Evolutionary conservation across 2,888 invertebrate species (phyloP).

Genomic region (Phasia obesa): DNA sequence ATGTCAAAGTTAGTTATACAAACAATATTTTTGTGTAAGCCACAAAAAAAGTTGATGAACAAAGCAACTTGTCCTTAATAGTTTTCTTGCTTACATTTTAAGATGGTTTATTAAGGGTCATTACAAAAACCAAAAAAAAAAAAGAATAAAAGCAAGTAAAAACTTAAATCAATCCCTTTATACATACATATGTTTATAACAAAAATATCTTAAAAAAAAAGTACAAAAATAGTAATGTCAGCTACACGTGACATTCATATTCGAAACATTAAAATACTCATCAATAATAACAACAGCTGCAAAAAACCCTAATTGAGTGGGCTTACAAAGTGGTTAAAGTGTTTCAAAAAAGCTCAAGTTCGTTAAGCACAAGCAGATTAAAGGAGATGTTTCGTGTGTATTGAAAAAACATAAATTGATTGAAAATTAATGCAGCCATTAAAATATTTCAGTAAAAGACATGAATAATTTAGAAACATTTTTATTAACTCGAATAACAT

Average conservation of each 20-base stretch:
- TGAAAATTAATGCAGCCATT: background rate
- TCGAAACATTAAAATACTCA: slow-evolving; percentile 21
- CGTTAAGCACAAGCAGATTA: background rate
- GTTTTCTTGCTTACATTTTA: slow-evolving; percentile 4
- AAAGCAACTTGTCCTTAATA: slow-evolving; percentile 39
- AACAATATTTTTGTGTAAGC: background rate
- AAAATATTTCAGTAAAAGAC: background rate
- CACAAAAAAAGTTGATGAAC: slow-evolving; percentile 30
- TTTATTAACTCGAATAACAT: no score
- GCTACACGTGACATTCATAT: slow-evolving; percentile 50
- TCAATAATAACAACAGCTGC: slow-evolving; percentile 64
- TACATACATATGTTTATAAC: background rate
- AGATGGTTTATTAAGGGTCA: slow-evolving; percentile 42
- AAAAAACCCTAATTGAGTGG: slow-evolving; percentile 36
- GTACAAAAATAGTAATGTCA: slow-evolving; percentile 25
- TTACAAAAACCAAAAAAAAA: slow-evolving; percentile 16
- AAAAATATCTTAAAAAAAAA: slow-evolving; percentile 5
- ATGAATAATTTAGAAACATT: no score
- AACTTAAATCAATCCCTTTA: background rate
- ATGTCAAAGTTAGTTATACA: background rate
- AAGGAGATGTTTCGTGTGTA: background rate
- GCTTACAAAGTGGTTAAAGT: slow-evolving; percentile 45
- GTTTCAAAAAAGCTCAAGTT: slow-evolving; percentile 23
- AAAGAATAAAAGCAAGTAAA: background rate
- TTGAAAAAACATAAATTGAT: no score